Base-by-base conservation (phyloP, 2,888 invertebrate genomes). In the Spodoptera exigua region DNA sequence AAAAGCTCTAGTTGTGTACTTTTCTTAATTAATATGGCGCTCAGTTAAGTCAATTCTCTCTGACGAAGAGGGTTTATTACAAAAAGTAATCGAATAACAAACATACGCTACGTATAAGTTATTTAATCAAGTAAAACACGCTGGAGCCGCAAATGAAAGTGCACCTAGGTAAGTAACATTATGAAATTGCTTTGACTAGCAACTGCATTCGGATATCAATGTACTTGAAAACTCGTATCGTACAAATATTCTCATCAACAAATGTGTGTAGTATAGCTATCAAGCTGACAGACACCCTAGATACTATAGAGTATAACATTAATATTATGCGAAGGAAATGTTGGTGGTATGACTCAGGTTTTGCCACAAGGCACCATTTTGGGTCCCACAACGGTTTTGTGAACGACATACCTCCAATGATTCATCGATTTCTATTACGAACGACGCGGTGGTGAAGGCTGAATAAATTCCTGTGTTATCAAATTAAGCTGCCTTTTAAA, bases 401-500 rank as follows among this genome's bases (percentile, higher is more conserved):
- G n/a, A 41, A 46, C 12, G 9, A 32, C 5, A 3, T 34, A 35
- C 13, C 35, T 39, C 17, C 39, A 17, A 45, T 46, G 17, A 61
- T 18, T 36, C 12, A 46, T 32, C 32, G 13, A 21, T 17, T 17
- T 39, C 11, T 35, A 11, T 52, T 40, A 45, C 16, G 3, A 27
- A 27, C 27, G 7, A 27, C 27, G 10, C 3, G 9, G 37, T 17
- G 14, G 46, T 27, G 0, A 32, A 27, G 27, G 27, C 27, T 40
- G 27, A 45, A 18, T 36, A 13, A 43, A 60, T 40, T 10, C 21
- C 35, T 36, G 3, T 14, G 18, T 27, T 39, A 18, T 46, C 5
- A 36, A 5, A 1, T 2, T 5, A 21, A 16, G 18, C 12, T 21
- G 1, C 14, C 39, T 27, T 14, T 3, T n/a, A 13, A 34, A 34